Base-by-base conservation (phyloP, 2,113 vertebrate genomes). In the Blennius ocellaris region DNA sequence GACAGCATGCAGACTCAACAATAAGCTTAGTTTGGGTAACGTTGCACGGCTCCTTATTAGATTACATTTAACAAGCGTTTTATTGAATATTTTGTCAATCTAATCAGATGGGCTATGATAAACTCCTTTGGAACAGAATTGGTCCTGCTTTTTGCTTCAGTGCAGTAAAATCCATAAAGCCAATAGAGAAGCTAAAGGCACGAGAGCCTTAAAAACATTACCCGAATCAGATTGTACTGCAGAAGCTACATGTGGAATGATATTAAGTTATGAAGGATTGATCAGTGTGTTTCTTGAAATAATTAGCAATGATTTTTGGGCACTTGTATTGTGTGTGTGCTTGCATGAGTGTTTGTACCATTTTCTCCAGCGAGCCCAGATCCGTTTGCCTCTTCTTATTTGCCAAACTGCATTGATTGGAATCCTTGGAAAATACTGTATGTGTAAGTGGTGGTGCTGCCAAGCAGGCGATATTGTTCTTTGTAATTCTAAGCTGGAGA, bases 261-360 rank as follows among this genome's bases (percentile, higher is more conserved):
- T 95, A 80, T 91, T 95, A 95, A 45, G 84, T 97, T 97, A 95
- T 93, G 93, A 95, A 92, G 92, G 94, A 97, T 96, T 97, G 96
- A 98, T 97, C 95, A 95, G 90, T 92, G 94, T 94, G 93, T 95
- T 92, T 93, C 94, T 94, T 96, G 94, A 97, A 96, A 95, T 95
- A 96, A 97, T 97, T 98, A 97, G 91, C 93, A 98, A 96, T 93
- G 93, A 97, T 96, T 96, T 96, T 94, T 93, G 88, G 53, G 74
- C 30, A 15, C 39, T 44, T 76, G 58, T 47, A 62, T 92, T 80
- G 57, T 81, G 58, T 81, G 58, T 75, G 71, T 52, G 5, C 58
- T 39, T 69, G 51, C 5, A 16, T 65, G 67, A 77, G 69, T 73
- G 70, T 76, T 60, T 72, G 50, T 73, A 62, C 36, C 10, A 1